phyloP scores from a whole-genome alignment of 2,888 invertebrate genomes.

The Phengaris arion region DNA sequence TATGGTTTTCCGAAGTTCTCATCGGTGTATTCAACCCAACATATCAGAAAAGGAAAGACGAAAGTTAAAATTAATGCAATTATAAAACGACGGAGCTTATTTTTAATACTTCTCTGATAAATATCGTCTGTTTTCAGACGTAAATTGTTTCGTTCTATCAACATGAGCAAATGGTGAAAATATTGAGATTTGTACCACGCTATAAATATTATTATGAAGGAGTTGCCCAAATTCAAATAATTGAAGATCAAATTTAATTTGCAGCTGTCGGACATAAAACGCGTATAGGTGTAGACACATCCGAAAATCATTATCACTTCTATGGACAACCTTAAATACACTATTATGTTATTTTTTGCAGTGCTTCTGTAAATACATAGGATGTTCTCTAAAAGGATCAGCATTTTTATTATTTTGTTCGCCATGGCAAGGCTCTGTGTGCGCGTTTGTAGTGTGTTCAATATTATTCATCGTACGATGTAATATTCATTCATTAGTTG shows the following conservation, averaged over 20 bases:
- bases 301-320: slow-evolving; percentile 3
- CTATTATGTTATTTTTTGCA: not conserved
- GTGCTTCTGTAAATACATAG: slow-evolving; percentile 3
- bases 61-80: not conserved
- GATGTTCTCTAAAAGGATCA: slow-evolving; percentile 8
- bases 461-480: not conserved
- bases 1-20: not conserved
- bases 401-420: slow-evolving; percentile 22
- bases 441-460: not conserved
- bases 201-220: slow-evolving; percentile 3
- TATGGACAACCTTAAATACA: not conserved
- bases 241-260: not conserved
- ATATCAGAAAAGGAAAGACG: not conserved
- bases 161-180: not conserved
- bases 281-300: not conserved
- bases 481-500: slow-evolving; percentile 8
- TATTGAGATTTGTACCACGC: not conserved
- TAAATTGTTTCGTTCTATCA: not conserved
- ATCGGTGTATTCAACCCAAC: not conserved
- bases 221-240: slow-evolving; percentile 17
- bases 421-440: not conserved
- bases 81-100: not conserved
- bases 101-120: not conserved
- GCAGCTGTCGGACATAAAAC: not conserved
- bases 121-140: not conserved